phyloP scores from a whole-genome alignment of 2,113 vertebrate genomes.

The Carlito syrichta region DNA sequence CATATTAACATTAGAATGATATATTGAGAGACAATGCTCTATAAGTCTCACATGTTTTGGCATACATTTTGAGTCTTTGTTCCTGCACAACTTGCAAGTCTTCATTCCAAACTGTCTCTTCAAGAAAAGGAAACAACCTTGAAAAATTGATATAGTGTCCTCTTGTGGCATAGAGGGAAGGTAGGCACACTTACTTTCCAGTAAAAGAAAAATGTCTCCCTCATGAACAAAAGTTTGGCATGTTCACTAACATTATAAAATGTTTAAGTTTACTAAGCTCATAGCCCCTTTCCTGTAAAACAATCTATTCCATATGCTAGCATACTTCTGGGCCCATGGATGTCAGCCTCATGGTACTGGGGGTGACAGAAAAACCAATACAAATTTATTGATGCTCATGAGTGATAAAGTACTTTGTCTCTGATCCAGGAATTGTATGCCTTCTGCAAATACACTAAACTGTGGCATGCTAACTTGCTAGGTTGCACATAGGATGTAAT shows the following conservation, averaged over 20 bases:
- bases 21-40: not conserved
- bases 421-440: not conserved
- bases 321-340: not conserved
- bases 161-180: not conserved
- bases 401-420: not conserved
- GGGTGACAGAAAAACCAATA: not conserved
- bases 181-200: not conserved
- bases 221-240: not conserved
- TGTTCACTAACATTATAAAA: not conserved
- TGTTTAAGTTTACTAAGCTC: not conserved
- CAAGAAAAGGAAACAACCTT: not conserved
- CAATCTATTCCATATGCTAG: not conserved
- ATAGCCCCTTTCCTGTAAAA: not conserved
- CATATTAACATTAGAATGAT: not conserved
- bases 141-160: not conserved
- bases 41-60: not conserved
- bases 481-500: not conserved
- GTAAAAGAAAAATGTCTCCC: not conserved
- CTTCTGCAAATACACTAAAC: not conserved
- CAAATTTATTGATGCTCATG: not conserved
- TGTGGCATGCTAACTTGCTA: not conserved
- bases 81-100: not conserved
- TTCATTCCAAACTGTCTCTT: not conserved
- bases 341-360: not conserved
- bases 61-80: not conserved